phyloP scores from a whole-genome alignment of 2,797 vertebrate genomes.

The Pterois miles region DNA sequence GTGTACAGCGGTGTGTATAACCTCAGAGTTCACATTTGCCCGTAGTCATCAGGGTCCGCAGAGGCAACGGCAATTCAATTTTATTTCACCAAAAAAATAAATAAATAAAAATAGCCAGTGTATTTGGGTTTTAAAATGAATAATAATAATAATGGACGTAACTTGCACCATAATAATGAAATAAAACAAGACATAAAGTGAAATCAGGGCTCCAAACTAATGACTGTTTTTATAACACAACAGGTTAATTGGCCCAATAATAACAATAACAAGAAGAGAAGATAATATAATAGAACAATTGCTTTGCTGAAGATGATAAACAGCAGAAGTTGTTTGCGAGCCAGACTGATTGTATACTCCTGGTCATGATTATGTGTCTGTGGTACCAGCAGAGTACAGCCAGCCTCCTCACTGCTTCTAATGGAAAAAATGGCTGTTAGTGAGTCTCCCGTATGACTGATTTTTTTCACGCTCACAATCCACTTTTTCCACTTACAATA shows the following conservation, averaged over 20 bases:
- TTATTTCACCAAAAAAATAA: constrained; percentile 14
- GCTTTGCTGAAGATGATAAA: constrained; percentile 11
- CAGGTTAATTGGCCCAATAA: constrained; percentile 9
- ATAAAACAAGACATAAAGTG: constrained; percentile 34
- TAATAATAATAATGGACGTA: too few relatives aligned
- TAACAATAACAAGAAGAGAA: constrained; percentile 7
- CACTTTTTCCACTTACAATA: background rate
- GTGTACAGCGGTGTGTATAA: background rate
- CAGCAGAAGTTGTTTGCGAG: background rate
- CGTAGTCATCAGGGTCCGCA: background rate
- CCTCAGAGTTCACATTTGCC: constrained; percentile 5
- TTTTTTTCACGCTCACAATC: background rate
- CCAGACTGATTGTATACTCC: background rate
- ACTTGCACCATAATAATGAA: too few relatives aligned
- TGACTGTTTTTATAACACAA: constrained; percentile 15
- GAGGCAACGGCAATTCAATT: background rate
- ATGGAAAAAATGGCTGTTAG: background rate
- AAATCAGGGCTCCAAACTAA: constrained; percentile 27
- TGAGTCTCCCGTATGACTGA: background rate
- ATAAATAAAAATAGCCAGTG: background rate
- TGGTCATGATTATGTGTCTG: background rate
- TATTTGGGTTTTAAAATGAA: constrained; percentile 23
- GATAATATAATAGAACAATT: background rate
- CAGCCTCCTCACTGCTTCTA: background rate
- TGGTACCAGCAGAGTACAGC: background rate